Conservation (phyloP, 2,888 invertebrate species). For the Altica lythri region DNA sequence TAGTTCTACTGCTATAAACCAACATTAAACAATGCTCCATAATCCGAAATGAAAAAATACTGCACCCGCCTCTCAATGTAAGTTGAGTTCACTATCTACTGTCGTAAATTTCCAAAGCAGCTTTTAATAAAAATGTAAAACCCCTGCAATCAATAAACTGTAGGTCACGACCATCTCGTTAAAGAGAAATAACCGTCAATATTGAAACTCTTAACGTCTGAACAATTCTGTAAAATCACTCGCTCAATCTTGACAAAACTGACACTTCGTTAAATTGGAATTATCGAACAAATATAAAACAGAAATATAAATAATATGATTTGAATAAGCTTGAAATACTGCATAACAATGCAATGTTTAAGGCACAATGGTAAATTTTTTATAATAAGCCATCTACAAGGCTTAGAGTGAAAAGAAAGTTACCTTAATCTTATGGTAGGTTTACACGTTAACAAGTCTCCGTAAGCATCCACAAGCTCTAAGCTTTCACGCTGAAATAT, state of each 20-base stretch:
- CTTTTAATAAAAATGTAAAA: neutral
- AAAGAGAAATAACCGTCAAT: slow-evolving; percentile 7
- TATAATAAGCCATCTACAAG: no score
- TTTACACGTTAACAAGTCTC: no score
- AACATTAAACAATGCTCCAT: no score
- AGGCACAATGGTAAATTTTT: no score
- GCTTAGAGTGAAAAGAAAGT: no score
- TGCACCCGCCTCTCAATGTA: no score
- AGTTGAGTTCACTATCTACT: no score
- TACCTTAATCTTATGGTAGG: no score
- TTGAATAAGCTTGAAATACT: slow-evolving; percentile 21
- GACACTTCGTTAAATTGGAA: slow-evolving; percentile 26
- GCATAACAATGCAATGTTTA: slow-evolving; percentile 1
- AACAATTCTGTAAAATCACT: slow-evolving; percentile 27
- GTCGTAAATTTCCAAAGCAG: neutral
- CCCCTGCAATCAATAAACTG: slow-evolving; percentile 8
- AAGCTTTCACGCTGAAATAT: no score
- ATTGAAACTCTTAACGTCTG: slow-evolving; percentile 14
- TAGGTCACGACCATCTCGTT: slow-evolving; percentile 12
- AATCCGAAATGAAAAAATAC: no score
- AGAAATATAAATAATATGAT: slow-evolving; percentile 24
- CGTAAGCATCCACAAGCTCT: no score
- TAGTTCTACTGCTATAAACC: no score
- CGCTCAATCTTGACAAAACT: slow-evolving; percentile 24
- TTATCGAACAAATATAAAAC: slow-evolving; percentile 25